These are phyloP conservation scores for Erinaceus europaeus DNA, from an alignment of 2,113 vertebrate species.

Conservation along the genomic window DNA sequence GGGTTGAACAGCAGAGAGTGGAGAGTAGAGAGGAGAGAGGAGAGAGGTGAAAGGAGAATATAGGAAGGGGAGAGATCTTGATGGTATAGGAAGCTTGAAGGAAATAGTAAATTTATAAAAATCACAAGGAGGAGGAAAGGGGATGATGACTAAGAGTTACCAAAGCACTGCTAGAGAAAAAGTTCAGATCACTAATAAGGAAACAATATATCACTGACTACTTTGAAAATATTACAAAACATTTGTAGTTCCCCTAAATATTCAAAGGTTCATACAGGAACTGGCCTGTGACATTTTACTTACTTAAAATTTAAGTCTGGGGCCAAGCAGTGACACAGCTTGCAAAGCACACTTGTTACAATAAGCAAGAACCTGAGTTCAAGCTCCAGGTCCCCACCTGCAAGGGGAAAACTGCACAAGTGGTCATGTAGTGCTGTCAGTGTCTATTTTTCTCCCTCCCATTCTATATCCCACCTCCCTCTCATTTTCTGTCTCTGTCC, in stretches of 20 bases:
- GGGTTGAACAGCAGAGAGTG: too few species aligned
- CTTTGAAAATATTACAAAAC: background rate
- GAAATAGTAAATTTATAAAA: slow-evolving; percentile 13
- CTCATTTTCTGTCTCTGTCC: too few species aligned
- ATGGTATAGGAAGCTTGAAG: background rate
- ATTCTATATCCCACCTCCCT: too few species aligned
- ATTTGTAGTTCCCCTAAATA: slow-evolving; percentile 17
- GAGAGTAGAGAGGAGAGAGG: too few species aligned
- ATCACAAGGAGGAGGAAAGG: background rate
- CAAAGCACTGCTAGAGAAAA: slow-evolving; percentile 22
- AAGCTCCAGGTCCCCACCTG: too few species aligned
- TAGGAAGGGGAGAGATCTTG: background rate
- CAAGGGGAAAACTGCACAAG: too few species aligned
- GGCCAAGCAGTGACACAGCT: too few species aligned
- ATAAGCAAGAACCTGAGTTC: too few species aligned
- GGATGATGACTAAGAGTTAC: background rate
- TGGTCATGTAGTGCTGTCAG: too few species aligned
- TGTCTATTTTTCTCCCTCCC: too few species aligned
- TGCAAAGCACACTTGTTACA: too few species aligned
- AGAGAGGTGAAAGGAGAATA: too few species aligned
- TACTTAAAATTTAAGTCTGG: slow-evolving; percentile 54
- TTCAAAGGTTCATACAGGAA: background rate
- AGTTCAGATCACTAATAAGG: background rate
- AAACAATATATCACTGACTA: background rate
- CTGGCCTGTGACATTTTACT: background rate